Conservation (phyloP, 92 coral and sea anemone genomes). For the Metridium senile region DNA sequence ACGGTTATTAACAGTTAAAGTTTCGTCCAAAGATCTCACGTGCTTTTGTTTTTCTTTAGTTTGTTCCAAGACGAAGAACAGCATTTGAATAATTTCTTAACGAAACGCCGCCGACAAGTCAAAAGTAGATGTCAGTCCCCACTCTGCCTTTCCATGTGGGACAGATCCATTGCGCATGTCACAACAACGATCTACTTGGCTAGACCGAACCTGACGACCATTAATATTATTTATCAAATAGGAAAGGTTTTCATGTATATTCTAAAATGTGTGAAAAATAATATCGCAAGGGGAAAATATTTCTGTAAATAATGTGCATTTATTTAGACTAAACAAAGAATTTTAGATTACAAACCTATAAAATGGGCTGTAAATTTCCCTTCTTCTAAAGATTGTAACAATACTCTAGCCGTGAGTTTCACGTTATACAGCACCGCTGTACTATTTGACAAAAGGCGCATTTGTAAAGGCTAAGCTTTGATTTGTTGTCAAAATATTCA, state of each 20-base stretch:
- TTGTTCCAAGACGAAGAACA: constrained; percentile 91
- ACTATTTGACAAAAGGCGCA: no score
- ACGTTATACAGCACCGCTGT: no score
- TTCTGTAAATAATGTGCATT: not conserved
- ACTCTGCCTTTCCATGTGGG: no score
- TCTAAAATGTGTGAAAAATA: not conserved
- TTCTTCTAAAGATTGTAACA: no score
- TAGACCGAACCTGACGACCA: not conserved
- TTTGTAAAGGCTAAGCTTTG: no score
- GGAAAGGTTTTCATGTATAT: not conserved
- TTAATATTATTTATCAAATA: not conserved
- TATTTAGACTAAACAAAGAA: not conserved
- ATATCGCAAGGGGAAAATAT: not conserved
- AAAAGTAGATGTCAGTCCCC: no score
- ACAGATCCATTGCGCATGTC: no score
- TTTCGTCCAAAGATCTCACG: no score
- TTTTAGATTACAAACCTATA: not conserved
- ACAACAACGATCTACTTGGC: no score
- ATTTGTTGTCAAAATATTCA: no score
- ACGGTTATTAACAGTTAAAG: no score
- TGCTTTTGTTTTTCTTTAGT: constrained; percentile 61
- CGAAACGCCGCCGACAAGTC: not conserved
- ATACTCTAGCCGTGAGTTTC: no score
- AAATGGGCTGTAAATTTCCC: not conserved
- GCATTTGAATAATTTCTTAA: constrained; percentile 66